Evolutionary conservation across 2,797 vertebrate genomes (phyloP).

Genomic region (Todus mexicanus): DNA sequence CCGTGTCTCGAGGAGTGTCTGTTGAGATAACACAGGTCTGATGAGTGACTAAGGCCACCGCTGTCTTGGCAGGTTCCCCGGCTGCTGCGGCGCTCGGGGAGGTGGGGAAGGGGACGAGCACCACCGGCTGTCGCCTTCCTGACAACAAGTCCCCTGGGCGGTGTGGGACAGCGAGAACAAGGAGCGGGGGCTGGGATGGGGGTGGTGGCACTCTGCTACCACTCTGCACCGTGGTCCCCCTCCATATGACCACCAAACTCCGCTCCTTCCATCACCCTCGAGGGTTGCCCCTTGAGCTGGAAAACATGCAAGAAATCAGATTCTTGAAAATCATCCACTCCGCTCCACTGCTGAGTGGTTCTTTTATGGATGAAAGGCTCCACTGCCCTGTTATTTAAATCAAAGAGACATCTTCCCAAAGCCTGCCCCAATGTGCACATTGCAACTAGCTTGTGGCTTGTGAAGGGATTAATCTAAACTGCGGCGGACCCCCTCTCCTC

Average conservation of each 20-base stretch:
- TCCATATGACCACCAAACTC: too few relatives aligned
- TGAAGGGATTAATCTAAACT: background rate
- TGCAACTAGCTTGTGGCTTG: background rate
- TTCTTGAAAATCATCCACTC: background rate
- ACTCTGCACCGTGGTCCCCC: background rate
- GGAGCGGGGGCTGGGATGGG: background rate
- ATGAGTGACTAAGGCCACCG: rapidly evolving
- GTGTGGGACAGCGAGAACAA: background rate
- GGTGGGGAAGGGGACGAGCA: rapidly evolving
- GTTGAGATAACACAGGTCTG: rapidly evolving
- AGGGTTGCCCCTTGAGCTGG: background rate
- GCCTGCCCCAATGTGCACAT: background rate
- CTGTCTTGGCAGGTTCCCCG: rapidly evolving
- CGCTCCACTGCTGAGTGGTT: background rate
- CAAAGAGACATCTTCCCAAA: background rate
- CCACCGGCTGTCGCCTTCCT: background rate
- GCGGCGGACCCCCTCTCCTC: background rate
- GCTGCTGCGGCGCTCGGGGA: background rate
- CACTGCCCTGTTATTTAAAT: background rate
- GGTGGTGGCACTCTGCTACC: background rate
- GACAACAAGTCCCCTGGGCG: background rate
- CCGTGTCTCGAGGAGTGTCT: rapidly evolving
- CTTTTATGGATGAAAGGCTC: background rate
- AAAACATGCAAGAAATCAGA: background rate
- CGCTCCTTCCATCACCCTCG: too few relatives aligned